Evolutionary conservation across 2,888 invertebrate species (phyloP).

Genomic region (Lysandra coridon): DNA sequence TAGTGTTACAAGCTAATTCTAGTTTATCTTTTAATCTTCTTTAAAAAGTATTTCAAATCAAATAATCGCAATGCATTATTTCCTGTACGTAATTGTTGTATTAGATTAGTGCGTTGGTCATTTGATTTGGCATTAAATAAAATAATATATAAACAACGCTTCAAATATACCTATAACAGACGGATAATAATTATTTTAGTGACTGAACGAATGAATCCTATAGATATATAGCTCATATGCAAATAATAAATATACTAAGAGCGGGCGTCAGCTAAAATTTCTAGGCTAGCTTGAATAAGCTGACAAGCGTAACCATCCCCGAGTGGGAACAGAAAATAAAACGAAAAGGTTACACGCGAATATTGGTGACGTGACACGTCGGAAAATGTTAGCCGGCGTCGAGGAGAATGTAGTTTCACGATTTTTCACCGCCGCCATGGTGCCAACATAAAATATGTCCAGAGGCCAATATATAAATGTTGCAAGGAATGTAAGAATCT

Average conservation of each 20-base stretch:
- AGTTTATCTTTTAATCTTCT: background rate
- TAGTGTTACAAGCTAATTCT: constrained; percentile 3
- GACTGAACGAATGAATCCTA: too few relatives aligned
- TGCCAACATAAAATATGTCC: constrained; percentile 40
- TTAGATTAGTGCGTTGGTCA: background rate
- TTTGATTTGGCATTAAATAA: background rate
- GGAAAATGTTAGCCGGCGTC: constrained; percentile 49
- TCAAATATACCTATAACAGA: too few relatives aligned
- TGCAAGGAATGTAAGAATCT: constrained; percentile 38
- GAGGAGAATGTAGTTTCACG: constrained; percentile 40
- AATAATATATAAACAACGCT: too few relatives aligned
- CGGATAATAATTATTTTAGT: too few relatives aligned
- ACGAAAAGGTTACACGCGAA: constrained; percentile 43
- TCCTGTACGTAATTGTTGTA: background rate
- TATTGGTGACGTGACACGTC: constrained; percentile 43
- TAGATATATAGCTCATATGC: too few relatives aligned
- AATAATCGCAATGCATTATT: background rate
- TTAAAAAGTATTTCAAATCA: background rate
- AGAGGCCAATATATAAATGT: constrained; percentile 40
- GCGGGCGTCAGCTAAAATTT: background rate
- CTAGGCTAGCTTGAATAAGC: constrained; percentile 52
- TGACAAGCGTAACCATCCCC: constrained; percentile 49
- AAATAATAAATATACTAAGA: too few relatives aligned
- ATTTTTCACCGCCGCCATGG: constrained; percentile 39
- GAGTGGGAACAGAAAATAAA: constrained; percentile 42